Percentiles rank a stretch among this genome's conserved stretches.
Evolutionary conservation across 2,113 vertebrate genomes (phyloP).

Genomic region (Glaucidium brasilianum): DNA sequence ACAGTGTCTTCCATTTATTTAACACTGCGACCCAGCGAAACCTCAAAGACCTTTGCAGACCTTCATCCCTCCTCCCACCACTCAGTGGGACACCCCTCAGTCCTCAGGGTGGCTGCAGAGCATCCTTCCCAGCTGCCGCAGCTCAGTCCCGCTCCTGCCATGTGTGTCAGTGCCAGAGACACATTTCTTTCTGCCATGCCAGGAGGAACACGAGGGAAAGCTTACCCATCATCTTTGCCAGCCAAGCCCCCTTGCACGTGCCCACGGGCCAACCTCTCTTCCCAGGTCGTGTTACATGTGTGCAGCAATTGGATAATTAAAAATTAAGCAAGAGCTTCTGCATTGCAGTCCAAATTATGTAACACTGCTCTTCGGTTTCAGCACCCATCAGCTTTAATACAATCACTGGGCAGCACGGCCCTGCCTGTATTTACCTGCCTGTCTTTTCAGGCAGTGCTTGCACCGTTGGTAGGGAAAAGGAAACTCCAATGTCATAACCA

Average conservation of each 20-base stretch:
- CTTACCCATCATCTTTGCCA: neutral
- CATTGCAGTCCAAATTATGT: constrained; percentile 64
- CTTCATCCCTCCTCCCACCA: neutral
- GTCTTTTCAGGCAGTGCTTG: neutral
- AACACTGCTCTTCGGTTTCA: constrained; percentile 11
- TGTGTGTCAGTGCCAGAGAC: fast-evolving
- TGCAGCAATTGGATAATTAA: constrained; percentile 49
- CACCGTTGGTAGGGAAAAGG: neutral
- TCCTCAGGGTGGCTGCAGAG: neutral
- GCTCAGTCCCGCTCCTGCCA: neutral
- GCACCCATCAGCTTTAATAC: constrained; percentile 7
- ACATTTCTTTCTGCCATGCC: fast-evolving
- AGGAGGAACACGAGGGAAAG: neutral
- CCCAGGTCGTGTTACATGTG: neutral
- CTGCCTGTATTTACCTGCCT: neutral
- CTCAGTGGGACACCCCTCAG: fast-evolving
- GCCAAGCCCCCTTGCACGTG: neutral
- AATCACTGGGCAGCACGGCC: neutral
- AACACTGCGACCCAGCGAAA: neutral
- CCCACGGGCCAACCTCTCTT: neutral
- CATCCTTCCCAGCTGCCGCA: fast-evolving
- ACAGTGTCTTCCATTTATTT: fast-evolving
- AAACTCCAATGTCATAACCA: neutral
- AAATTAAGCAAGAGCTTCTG: constrained; percentile 66
- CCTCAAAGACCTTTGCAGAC: neutral